Conservation (phyloP, 2,113 vertebrate genomes). For the Dissostichus mawsoni region DNA sequence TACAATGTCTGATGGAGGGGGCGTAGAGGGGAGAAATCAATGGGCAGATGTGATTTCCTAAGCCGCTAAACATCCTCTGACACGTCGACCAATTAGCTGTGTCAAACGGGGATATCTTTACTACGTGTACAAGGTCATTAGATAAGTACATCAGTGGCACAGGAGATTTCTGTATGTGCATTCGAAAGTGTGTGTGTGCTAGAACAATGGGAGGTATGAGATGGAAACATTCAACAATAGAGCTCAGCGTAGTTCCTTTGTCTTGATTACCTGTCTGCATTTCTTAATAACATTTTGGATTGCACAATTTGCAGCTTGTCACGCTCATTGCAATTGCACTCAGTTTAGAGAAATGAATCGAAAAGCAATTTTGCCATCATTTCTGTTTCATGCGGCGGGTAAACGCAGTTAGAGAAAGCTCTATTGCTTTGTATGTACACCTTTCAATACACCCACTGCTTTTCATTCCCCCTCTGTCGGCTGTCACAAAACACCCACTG, state of each 20-base stretch:
- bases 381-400: constrained; percentile 33
- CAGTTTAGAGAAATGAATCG: constrained; percentile 51
- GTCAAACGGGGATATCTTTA: constrained; percentile 77
- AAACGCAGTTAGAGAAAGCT: constrained; percentile 49
- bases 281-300: constrained; percentile 60
- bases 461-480: constrained; percentile 44
- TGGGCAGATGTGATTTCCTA: constrained; percentile 80
- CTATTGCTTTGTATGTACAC: constrained; percentile 9
- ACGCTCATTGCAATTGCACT: constrained; percentile 41
- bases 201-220: constrained; percentile 35
- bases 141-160: constrained; percentile 56
- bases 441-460: constrained; percentile 42
- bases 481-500: constrained; percentile 49
- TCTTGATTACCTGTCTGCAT: constrained; percentile 61
- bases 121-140: constrained; percentile 74
- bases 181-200: neutral
- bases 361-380: constrained; percentile 54
- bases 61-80: constrained; percentile 79
- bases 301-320: constrained; percentile 66
- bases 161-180: constrained; percentile 1
- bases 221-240: constrained; percentile 42
- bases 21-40: constrained; percentile 68
- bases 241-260: constrained; percentile 23
- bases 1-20: constrained; percentile 73
- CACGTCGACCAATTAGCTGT: constrained; percentile 76